Evolutionary conservation across 2,888 invertebrate species (phyloP).

Genomic region (Stenotaenia linearis): DNA sequence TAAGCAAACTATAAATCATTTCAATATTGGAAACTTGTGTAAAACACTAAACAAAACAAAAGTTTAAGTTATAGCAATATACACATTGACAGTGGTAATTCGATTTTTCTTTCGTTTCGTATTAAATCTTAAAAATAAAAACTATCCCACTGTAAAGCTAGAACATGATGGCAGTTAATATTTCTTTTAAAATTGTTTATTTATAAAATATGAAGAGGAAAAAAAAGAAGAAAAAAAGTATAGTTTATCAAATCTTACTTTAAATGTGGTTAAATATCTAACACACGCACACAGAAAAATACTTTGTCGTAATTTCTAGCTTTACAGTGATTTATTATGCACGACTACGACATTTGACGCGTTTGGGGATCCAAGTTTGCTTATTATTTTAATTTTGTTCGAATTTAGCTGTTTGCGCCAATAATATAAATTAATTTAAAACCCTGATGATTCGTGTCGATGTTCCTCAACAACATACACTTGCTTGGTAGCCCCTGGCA

Average conservation of each 20-base stretch:
- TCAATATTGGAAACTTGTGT: background rate
- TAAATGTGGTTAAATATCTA: background rate
- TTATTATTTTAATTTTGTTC: background rate
- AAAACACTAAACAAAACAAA: background rate
- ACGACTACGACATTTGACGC: background rate
- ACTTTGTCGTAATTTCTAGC: background rate
- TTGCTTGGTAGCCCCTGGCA: slow-evolving; percentile 59
- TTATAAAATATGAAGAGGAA: background rate
- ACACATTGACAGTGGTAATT: background rate
- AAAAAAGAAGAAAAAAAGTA: background rate
- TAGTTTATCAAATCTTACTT: background rate
- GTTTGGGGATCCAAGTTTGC: background rate
- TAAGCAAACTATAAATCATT: background rate
- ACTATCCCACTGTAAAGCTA: background rate
- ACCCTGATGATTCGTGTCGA: slow-evolving; percentile 34
- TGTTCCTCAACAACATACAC: slow-evolving; percentile 43
- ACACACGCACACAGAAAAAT: background rate
- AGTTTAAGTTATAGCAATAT: background rate
- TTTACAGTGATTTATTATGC: background rate
- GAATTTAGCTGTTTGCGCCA: background rate
- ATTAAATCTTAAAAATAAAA: background rate
- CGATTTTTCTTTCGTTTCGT: background rate
- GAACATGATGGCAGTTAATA: background rate
- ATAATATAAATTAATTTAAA: background rate
- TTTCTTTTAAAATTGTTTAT: background rate